Evolutionary conservation across 2,888 invertebrate genomes (phyloP).

Genomic region (Leptinotarsa rubiginosa): DNA sequence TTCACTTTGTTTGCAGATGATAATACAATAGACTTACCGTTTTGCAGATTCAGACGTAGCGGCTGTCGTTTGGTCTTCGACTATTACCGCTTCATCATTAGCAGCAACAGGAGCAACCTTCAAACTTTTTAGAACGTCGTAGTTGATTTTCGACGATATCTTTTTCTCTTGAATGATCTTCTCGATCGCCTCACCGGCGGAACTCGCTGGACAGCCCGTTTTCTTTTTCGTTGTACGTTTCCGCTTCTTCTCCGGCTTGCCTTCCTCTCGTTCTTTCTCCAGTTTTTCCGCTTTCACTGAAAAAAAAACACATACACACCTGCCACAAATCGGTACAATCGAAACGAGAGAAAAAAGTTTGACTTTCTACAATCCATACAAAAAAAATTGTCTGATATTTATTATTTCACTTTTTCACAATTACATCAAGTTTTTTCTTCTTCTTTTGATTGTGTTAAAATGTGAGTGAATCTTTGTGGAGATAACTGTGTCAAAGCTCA

Average conservation of each 20-base stretch:
- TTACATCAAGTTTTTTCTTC: too few relatives aligned
- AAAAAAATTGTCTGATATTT: too few relatives aligned
- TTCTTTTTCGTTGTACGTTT: constrained; percentile 75
- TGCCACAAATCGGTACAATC: too few relatives aligned
- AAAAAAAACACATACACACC: constrained; percentile 44
- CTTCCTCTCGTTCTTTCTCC: constrained; percentile 86
- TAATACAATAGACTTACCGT: constrained; percentile 41
- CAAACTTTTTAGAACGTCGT: constrained; percentile 91
- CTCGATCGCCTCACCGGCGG: constrained; percentile 75
- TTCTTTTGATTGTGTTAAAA: too few relatives aligned
- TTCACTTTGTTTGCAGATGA: too few relatives aligned
- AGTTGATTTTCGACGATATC: constrained; percentile 97
- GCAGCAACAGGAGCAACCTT: constrained; percentile 62
- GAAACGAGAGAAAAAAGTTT: too few relatives aligned
- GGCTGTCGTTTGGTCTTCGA: constrained; percentile 42
- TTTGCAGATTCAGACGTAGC: constrained; percentile 48
- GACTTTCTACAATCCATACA: too few relatives aligned
- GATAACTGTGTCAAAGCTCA: too few relatives aligned
- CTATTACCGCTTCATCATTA: constrained; percentile 50
- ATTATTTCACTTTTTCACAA: too few relatives aligned
- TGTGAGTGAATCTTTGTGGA: too few relatives aligned
- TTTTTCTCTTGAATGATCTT: constrained; percentile 82
- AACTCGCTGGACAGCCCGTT: constrained; percentile 74
- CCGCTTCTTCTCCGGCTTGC: constrained; percentile 85
- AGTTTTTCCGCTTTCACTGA: constrained; percentile 84